phyloP scores from a whole-genome alignment of 2,797 vertebrate species.

The Calcarius lapponicus region DNA sequence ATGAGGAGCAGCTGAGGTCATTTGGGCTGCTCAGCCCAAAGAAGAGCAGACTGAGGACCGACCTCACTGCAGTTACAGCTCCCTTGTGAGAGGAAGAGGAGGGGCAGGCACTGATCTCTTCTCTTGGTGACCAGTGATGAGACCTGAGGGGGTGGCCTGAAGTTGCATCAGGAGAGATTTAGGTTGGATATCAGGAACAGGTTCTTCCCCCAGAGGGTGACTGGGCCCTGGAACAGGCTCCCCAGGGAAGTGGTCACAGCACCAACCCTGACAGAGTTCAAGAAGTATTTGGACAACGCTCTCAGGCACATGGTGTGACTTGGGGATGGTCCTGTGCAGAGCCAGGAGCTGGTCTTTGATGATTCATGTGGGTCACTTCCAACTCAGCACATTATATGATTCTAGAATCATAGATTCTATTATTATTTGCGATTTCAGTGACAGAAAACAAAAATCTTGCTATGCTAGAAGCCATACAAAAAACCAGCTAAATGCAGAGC shows the following conservation, averaged over 20 bases:
- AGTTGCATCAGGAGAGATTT: not conserved
- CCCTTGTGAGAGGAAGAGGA: rapidly evolving
- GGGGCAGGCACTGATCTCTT: not conserved
- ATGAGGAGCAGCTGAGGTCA: rapidly evolving
- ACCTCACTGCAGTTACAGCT: not conserved
- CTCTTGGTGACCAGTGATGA: not conserved
- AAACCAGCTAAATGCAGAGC: not conserved
- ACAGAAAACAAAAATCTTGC: not conserved
- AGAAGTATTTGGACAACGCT: rapidly evolving
- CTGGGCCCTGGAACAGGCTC: not conserved
- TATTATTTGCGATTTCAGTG: not conserved
- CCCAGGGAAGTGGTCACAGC: not conserved
- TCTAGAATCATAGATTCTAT: not conserved
- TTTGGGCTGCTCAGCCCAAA: not conserved
- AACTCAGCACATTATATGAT: not conserved
- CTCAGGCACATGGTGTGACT: not conserved
- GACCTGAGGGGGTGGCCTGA: rapidly evolving
- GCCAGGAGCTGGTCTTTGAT: not conserved
- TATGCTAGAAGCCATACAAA: not conserved
- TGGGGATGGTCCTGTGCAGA: rapidly evolving
- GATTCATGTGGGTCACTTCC: not conserved
- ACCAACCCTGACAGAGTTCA: not conserved
- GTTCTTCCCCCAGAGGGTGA: not conserved
- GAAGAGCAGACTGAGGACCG: not conserved
- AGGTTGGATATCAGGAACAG: rapidly evolving